Evolutionary conservation across 2,113 vertebrate genomes (phyloP), one percentile per base, ranked within the genome.

Genomic region (Ramphastos sulfuratus): DNA sequence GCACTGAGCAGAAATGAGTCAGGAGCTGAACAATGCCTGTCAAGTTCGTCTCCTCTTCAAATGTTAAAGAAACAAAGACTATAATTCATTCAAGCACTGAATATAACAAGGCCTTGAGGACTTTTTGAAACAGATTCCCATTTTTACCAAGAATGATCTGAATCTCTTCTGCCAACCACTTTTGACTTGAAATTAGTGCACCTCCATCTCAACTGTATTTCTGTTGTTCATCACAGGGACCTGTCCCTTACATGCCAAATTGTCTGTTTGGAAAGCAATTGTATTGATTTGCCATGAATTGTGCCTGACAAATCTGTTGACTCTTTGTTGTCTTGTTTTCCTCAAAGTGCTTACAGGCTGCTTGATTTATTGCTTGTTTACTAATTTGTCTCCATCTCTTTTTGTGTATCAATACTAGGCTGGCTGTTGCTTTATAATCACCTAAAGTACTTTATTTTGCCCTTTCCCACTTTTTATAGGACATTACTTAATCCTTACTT

Each of bases 281-380:
- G 23, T 64, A 96, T 93, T 83, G 79, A 94, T 90, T 92, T 74
- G 37, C 31, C 60, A 60, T 64, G 8, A 87, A 80, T 80, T 77
- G 35, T 37, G 89, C 35, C 60, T 85, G 82, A 74, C 21, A 83
- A 81, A 81, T 44, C 71, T 15, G 35, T 87, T 73, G 56, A 15
- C 21, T 73, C 17, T 89, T 55, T 85, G 30, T 85, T 89, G 70
- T 64, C 18, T 82, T 91, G 9, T 77, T 92, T 95, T 83, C 56
- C 94, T 93, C 60, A 90, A 60, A 79, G 85, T 85, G 52, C 35
- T 89, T 95, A 66, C 42, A 80, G 72, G 25, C 67, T 10, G 9
- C 52, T 66, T 82, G 82, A 90, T 88, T 96, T 94, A 90, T 94
- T 87, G 37, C 60, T 94, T 83, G 24, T 72, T 91, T 85, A 64